Evolutionary conservation across 2,113 vertebrate genomes (phyloP), one percentile per base, ranked within the genome.

Genomic region (Rhadina sibilatrix): DNA sequence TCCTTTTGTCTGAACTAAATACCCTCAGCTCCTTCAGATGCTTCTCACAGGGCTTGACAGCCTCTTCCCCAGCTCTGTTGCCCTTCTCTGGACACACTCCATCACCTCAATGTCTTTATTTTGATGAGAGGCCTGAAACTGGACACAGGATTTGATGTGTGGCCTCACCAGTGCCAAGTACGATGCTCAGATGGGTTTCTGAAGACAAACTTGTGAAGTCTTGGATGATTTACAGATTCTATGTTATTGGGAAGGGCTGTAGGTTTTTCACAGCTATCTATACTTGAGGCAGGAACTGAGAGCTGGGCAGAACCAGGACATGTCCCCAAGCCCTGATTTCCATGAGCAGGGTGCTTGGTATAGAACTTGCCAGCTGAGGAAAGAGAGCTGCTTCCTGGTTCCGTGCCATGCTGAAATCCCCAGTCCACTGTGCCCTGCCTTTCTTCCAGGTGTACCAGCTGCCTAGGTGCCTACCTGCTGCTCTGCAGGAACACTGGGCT

Each of bases 361-460:
- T 1, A 33, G 63, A 21, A 46, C 30, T 59, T 18, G 22, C 27
- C 40, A 54, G 38, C 23, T 69, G 77, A 64, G 20, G 23, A 87
- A 37, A 64, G 13, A n/a, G 44, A 46, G 7, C 46, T 54, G 70
- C n/a, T 85, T 91, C 70, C 53, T 59, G 20, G 23, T 40, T 84
- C 72, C 0, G 1, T 21, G 33, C 60, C 35, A 21, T 0, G 3
- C 66, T 31, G 50, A 80, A 75, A 59, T 49, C 12, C 22, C 27
- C 0, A 0, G 15, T 50, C 25, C 3, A 0, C 1, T 16, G 12
- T 11, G 33, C 17, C 31, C 25, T 91, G 57, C 53, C 37, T 49
- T 53, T n/a, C 47, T 35, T 44, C 37, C 37, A 75, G 42, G 37
- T 27, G 46, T 31, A 5, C 53, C 37, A 13, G 42, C 28, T 46